These are phyloP conservation scores for Heteronetta atricapilla DNA, from an alignment of 2,113 vertebrate species.

Conservation along the genomic window DNA sequence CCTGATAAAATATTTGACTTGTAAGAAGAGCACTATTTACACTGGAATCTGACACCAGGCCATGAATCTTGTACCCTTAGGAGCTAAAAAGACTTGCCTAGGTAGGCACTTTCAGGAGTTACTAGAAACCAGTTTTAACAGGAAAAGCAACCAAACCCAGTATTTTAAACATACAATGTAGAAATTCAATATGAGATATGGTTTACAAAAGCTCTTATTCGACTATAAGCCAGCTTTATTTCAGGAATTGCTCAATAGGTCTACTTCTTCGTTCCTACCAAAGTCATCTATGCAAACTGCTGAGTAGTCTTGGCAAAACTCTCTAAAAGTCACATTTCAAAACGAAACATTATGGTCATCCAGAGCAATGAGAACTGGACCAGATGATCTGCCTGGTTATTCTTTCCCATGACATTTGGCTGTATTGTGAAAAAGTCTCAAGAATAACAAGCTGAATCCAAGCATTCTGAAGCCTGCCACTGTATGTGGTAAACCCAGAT, in stretches of 20 bases:
- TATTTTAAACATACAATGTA: neutral
- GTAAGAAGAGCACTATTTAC: neutral
- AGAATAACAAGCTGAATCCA: neutral
- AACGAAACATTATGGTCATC: neutral
- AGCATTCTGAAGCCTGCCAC: neutral
- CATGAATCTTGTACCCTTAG: fast-evolving
- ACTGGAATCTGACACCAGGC: neutral
- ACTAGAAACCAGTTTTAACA: neutral
- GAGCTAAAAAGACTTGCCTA: neutral
- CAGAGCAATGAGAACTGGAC: neutral
- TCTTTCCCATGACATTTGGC: neutral
- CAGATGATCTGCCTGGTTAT: neutral
- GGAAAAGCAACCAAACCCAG: neutral
- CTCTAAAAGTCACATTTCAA: neutral
- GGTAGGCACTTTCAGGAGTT: neutral
- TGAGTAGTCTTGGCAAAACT: neutral
- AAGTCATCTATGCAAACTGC: neutral
- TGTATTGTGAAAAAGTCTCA: neutral
- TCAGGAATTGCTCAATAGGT: neutral
- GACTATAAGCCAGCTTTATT: neutral
- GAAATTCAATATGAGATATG: neutral
- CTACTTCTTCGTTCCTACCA: neutral
- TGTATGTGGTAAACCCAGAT: neutral
- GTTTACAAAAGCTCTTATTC: neutral
- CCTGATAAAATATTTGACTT: neutral